These are phyloP conservation scores for Conus ventricosus DNA, from an alignment of 1,140 invertebrate species.

Conservation along the genomic window DNA sequence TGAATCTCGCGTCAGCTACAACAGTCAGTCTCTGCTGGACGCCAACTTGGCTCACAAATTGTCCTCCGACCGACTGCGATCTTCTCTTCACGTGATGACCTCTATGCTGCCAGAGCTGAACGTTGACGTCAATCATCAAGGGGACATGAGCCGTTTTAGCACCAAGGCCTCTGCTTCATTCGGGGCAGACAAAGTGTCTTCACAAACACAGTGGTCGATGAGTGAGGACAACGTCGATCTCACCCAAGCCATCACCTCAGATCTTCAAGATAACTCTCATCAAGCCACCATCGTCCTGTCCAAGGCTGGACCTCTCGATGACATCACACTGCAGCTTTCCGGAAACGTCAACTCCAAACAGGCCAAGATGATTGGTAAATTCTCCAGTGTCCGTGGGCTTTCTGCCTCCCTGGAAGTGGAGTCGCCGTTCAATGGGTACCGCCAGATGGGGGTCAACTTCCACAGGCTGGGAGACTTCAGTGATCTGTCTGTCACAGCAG, in stretches of 20 bases:
- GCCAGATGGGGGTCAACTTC: conserved; percentile 14
- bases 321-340: conserved; percentile 9
- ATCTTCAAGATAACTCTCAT: background rate
- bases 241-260: background rate
- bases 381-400: background rate
- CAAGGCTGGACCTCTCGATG: background rate
- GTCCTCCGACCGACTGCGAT: background rate
- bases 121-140: conserved; percentile 38
- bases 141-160: conserved; percentile 30
- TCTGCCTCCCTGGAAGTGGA: conserved; percentile 4
- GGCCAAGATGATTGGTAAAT: conserved; percentile 7
- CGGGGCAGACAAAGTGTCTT: conserved; percentile 11
- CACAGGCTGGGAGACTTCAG: background rate
- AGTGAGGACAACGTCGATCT: conserved; percentile 14
- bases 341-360: conserved; percentile 1
- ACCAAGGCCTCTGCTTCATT: background rate
- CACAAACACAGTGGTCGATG: background rate
- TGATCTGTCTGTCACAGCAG: conserved; percentile 3
- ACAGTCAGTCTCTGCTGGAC: conserved; percentile 9
- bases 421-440: conserved; percentile 15
- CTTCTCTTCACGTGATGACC: background rate
- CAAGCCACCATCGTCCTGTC: background rate
- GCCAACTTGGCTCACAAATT: background rate
- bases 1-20: conserved; percentile 8
- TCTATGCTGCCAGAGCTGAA: conserved; percentile 11